These are phyloP conservation scores for Mesoclemmys tuberculata DNA, from an alignment of 2,113 vertebrate species.

Conservation along the genomic window DNA sequence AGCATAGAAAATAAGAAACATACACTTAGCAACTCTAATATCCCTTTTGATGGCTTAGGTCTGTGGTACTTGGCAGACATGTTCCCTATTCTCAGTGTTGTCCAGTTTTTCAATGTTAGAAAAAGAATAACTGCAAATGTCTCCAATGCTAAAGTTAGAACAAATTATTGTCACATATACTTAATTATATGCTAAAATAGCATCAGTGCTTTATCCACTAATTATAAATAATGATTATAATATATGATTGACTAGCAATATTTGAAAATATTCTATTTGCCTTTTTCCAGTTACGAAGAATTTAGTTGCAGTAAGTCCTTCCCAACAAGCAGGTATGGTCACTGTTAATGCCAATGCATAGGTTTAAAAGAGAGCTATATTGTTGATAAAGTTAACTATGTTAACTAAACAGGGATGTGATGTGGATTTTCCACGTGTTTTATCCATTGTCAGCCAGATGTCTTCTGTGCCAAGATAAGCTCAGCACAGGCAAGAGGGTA, in stretches of 20 bases:
- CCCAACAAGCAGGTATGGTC: background rate
- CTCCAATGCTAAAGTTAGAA: slow-evolving; percentile 19
- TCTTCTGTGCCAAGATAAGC: background rate
- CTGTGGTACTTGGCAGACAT: slow-evolving; percentile 47
- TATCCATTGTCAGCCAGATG: background rate
- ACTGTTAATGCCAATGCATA: background rate
- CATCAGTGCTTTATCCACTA: background rate
- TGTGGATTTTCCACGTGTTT: background rate
- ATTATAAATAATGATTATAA: background rate
- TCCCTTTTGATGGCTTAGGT: slow-evolving; percentile 19
- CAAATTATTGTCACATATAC: background rate
- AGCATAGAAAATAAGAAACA: slow-evolving; percentile 46
- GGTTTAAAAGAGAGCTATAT: background rate
- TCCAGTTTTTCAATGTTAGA: slow-evolving; percentile 26
- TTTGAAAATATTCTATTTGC: background rate
- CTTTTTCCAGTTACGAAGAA: slow-evolving; percentile 20
- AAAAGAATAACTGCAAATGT: slow-evolving; percentile 18
- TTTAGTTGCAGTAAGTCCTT: background rate
- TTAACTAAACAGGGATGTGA: background rate
- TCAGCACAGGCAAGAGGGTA: background rate
- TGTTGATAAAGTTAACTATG: background rate
- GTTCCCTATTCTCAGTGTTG: slow-evolving; percentile 23
- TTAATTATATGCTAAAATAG: background rate
- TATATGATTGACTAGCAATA: background rate
- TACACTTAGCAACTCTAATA: slow-evolving; percentile 11